These are phyloP conservation scores for Caenorhabditis sinica DNA, from an alignment of 2,888 invertebrate genomes.

Conservation along the genomic window DNA sequence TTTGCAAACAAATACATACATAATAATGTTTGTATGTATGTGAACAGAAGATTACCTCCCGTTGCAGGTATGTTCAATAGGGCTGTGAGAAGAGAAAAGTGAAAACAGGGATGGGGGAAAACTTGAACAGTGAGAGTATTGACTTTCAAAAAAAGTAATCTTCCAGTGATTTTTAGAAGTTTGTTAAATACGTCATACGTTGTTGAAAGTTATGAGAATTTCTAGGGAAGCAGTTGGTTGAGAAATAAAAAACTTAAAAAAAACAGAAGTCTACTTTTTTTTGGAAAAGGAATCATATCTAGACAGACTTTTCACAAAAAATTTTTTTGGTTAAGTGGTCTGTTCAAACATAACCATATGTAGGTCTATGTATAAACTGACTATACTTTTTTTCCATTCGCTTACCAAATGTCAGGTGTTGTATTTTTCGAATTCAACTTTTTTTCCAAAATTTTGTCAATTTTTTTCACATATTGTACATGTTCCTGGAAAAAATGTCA, in stretches of 20 bases:
- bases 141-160: conserved; percentile 20
- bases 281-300: no score
- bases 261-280: no score
- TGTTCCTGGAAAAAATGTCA: no score
- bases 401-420: no score
- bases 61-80: conserved; percentile 23
- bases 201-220: background rate
- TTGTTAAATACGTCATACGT: background rate
- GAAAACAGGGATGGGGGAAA: conserved; percentile 18
- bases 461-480: no score
- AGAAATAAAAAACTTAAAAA: no score
- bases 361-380: no score
- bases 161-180: background rate
- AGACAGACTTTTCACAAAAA: no score
- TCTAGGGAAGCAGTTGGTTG: no score
- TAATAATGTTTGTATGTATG: conserved; percentile 11
- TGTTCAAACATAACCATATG: conserved; percentile 11
- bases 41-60: conserved; percentile 43
- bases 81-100: background rate
- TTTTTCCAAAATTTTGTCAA: background rate
- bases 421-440: no score
- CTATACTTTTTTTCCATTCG: no score
- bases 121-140: conserved; percentile 1
- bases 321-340: background rate
- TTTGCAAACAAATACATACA: conserved; percentile 3